These are phyloP conservation scores for Coracias cyanogaster DNA, from an alignment of 2,797 vertebrate genomes.

Conservation along the genomic window DNA sequence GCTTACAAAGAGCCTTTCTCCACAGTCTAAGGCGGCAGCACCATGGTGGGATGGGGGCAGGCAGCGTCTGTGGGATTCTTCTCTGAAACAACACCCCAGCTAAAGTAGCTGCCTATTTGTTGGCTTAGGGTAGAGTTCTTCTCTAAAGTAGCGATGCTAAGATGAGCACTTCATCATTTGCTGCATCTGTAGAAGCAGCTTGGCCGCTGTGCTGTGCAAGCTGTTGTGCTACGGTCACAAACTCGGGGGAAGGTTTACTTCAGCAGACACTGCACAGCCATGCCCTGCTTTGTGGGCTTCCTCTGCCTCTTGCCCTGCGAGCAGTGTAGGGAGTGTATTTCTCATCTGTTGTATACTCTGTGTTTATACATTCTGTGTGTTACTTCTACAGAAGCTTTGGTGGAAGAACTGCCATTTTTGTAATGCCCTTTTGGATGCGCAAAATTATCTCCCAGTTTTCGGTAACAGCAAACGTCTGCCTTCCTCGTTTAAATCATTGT, in stretches of 20 bases:
- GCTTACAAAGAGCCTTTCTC: not conserved
- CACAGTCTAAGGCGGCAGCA: accelerated
- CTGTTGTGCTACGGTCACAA: accelerated
- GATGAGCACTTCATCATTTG: not conserved
- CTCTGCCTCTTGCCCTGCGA: not conserved
- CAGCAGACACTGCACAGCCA: not conserved
- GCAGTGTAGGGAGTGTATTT: accelerated
- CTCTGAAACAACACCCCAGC: not conserved
- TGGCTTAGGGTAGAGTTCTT: not conserved
- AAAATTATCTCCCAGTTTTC: not conserved
- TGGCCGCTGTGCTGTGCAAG: not conserved
- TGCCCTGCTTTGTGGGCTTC: not conserved
- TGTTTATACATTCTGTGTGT: not conserved
- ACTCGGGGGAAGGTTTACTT: constrained; percentile 10
- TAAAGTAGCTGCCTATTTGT: not conserved
- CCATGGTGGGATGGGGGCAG: not conserved
- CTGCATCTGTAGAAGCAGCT: not conserved
- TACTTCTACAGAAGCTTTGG: not conserved
- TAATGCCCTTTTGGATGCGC: not conserved
- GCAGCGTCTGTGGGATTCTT: not conserved
- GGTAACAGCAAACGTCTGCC: not conserved
- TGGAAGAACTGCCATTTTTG: not conserved
- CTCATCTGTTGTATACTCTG: accelerated
- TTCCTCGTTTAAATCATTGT: not conserved
- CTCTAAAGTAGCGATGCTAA: not conserved